Conservation (phyloP, 2,888 invertebrate species). For the Ormyrus labotus region DNA sequence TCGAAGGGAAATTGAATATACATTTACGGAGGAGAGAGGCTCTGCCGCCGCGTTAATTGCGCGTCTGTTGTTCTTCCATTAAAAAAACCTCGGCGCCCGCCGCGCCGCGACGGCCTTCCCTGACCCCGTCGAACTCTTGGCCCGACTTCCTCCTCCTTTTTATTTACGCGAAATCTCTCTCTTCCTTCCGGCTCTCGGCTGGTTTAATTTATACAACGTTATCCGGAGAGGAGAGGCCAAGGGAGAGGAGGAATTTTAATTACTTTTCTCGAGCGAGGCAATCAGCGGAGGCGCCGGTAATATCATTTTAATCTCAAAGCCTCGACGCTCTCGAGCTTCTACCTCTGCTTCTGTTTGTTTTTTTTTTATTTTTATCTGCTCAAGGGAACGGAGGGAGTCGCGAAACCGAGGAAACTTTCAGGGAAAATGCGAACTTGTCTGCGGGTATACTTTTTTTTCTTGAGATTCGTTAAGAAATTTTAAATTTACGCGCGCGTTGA, state of each 20-base stretch:
- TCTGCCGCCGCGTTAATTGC: conserved; percentile 48
- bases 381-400: background rate
- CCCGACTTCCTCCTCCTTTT: background rate
- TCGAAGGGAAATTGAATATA: too few species aligned
- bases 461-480: conserved; percentile 36
- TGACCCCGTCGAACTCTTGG: conserved; percentile 28
- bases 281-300: conserved; percentile 43
- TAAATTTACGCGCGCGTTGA: background rate
- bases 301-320: conserved; percentile 51
- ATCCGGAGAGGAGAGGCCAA: conserved; percentile 54
- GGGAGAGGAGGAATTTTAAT: conserved; percentile 68
- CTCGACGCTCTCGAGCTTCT: background rate
- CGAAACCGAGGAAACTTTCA: conserved; percentile 15
- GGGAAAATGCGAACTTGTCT: background rate
- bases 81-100: conserved; percentile 48
- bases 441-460: background rate
- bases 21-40: too few species aligned
- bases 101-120: conserved; percentile 33
- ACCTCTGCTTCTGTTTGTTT: background rate
- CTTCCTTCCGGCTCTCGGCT: conserved; percentile 10
- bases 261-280: conserved; percentile 53
- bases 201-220: conserved; percentile 68
- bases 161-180: conserved; percentile 26
- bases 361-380: conserved; percentile 8
- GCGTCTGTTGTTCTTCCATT: conserved; percentile 61